Conservation (phyloP, 2,797 vertebrate genomes). For the Ctenopoma multispine region DNA sequence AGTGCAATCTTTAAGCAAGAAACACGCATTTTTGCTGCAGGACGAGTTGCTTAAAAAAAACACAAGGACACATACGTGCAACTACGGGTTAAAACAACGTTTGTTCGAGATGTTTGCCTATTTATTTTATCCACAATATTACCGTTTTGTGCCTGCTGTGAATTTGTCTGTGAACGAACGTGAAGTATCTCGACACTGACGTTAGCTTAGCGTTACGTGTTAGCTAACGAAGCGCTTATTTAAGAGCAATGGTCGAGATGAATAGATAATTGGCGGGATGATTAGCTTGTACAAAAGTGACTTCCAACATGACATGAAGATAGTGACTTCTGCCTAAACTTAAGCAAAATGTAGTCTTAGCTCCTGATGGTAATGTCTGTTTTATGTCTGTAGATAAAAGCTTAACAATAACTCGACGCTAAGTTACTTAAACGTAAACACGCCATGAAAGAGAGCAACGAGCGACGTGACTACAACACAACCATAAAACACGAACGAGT, state of each 20-base stretch:
- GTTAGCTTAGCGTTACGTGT: background rate
- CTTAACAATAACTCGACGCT: background rate
- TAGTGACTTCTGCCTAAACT: accelerated
- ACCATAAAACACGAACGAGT: accelerated
- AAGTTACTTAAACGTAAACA: background rate
- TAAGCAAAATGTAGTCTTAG: background rate
- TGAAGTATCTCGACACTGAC: no score
- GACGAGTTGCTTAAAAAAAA: no score
- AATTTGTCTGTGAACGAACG: background rate
- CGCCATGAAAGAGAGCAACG: background rate
- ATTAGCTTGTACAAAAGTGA: background rate
- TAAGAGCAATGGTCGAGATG: background rate
- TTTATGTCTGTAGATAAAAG: background rate
- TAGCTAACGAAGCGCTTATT: background rate
- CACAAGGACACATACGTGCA: no score
- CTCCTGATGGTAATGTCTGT: background rate
- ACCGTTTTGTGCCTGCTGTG: no score
- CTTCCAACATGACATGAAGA: background rate
- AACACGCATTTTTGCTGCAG: no score
- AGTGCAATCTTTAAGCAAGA: no score
- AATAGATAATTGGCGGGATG: slow-evolving; percentile 66
- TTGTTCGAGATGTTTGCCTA: no score
- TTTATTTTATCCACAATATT: no score
- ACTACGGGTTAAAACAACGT: no score
- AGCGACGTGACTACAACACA: background rate